These are phyloP conservation scores for Psettodes erumei DNA, from an alignment of 2,113 vertebrate genomes.

Conservation along the genomic window DNA sequence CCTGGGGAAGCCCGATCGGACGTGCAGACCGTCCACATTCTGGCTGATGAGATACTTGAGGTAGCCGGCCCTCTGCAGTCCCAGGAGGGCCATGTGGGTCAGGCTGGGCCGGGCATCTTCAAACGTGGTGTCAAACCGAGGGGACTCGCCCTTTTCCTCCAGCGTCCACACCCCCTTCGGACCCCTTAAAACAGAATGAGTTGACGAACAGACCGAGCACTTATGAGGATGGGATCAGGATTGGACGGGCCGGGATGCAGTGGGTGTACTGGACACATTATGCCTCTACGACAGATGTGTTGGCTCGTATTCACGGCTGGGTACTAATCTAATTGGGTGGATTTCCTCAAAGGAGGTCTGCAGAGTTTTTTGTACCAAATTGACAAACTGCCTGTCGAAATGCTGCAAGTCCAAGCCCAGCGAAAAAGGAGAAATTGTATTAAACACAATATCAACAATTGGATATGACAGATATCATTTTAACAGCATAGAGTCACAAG, in stretches of 20 bases:
- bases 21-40: conserved; percentile 95
- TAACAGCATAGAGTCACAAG: background rate
- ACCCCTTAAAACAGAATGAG: conserved; percentile 83
- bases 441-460: background rate
- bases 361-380: background rate
- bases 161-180: conserved; percentile 98
- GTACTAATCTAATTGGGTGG: background rate
- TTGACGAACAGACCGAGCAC: background rate
- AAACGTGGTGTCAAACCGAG: conserved; percentile 95
- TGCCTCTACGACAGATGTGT: background rate
- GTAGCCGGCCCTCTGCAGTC: conserved; percentile 89
- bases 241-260: background rate
- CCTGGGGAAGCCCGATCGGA: conserved; percentile 96
- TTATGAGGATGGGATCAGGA: background rate
- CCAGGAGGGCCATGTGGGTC: conserved; percentile 95
- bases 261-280: background rate
- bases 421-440: background rate
- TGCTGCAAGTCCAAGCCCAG: background rate
- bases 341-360: background rate
- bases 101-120: conserved; percentile 91
- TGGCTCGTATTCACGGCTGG: background rate
- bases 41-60: conserved; percentile 97
- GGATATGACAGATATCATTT: background rate
- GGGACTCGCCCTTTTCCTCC: conserved; percentile 91
- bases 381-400: background rate